Evolutionary conservation across 2,113 vertebrate species (phyloP).

Genomic region (Cyanoramphus novaezelandiae): DNA sequence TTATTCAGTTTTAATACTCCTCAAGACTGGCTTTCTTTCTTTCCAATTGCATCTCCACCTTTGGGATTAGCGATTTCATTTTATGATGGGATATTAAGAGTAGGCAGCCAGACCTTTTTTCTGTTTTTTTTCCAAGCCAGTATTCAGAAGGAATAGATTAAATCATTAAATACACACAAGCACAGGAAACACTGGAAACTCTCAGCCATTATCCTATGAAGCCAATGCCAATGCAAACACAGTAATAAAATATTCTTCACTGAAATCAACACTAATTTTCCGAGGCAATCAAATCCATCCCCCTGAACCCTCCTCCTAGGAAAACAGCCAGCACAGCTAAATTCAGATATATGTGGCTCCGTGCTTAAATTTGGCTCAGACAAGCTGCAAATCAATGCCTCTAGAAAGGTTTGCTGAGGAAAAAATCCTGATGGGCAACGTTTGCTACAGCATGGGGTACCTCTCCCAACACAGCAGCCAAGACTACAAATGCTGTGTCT

Average conservation of each 20-base stretch:
- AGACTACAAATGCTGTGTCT: accelerated
- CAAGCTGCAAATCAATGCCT: background rate
- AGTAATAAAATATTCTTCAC: slow-evolving; percentile 65
- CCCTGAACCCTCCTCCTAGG: slow-evolving; percentile 49
- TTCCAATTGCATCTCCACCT: slow-evolving; percentile 26
- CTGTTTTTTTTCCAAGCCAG: background rate
- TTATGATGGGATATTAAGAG: slow-evolving; percentile 27
- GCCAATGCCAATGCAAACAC: slow-evolving; percentile 57
- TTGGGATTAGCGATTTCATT: slow-evolving; percentile 41
- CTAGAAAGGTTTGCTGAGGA: slow-evolving; percentile 1
- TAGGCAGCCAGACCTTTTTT: background rate
- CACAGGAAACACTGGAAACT: slow-evolving; percentile 53
- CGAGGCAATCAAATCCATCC: slow-evolving; percentile 45
- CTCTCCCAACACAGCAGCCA: background rate
- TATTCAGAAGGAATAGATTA: slow-evolving; percentile 37
- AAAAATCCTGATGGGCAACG: background rate
- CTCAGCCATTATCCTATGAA: slow-evolving; percentile 32
- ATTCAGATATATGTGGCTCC: slow-evolving; percentile 28
- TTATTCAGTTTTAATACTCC: background rate
- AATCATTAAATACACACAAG: slow-evolving; percentile 50
- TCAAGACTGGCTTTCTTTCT: background rate
- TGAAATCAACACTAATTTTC: slow-evolving; percentile 67
- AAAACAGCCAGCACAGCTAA: slow-evolving; percentile 39
- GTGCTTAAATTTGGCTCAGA: slow-evolving; percentile 19
- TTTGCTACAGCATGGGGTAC: background rate